Percentiles rank a stretch among this genome's conserved stretches.
phyloP scores from a whole-genome alignment of 2,797 vertebrate genomes.

The Crypturellus tataupa region DNA sequence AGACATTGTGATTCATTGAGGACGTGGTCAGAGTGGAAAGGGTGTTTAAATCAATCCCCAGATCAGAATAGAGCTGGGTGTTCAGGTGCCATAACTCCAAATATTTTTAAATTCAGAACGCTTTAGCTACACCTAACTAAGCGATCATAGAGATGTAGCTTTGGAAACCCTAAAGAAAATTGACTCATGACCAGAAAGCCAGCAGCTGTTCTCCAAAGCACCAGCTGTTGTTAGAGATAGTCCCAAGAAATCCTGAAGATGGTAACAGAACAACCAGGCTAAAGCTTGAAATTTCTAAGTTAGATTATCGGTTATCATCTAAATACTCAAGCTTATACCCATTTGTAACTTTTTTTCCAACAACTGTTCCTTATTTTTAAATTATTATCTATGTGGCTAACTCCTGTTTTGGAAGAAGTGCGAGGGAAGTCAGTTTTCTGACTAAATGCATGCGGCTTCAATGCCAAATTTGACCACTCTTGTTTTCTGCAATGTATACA shows the following conservation, averaged over 20 bases:
- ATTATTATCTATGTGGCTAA: neutral
- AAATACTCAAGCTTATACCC: neutral
- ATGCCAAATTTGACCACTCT: neutral
- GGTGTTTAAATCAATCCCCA: neutral
- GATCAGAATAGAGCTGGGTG: neutral
- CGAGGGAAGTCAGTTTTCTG: slow-evolving; percentile 13
- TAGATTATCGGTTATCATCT: neutral
- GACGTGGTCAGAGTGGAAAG: neutral
- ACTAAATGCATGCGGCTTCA: neutral
- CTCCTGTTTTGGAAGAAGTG: neutral
- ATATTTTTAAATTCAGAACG: neutral
- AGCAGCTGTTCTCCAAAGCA: neutral
- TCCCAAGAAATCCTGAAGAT: neutral
- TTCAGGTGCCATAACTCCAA: neutral
- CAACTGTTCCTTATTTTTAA: neutral
- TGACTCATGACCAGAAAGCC: neutral
- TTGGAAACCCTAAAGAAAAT: neutral
- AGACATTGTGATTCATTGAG: neutral
- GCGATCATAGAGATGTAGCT: neutral
- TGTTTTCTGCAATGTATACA: neutral
- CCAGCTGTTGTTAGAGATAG: neutral
- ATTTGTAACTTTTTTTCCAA: neutral
- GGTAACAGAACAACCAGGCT: neutral
- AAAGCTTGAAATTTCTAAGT: neutral
- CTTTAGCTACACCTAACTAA: neutral